These are phyloP conservation scores for Macropis europaea DNA, from an alignment of 2,888 invertebrate species.

Conservation along the genomic window DNA sequence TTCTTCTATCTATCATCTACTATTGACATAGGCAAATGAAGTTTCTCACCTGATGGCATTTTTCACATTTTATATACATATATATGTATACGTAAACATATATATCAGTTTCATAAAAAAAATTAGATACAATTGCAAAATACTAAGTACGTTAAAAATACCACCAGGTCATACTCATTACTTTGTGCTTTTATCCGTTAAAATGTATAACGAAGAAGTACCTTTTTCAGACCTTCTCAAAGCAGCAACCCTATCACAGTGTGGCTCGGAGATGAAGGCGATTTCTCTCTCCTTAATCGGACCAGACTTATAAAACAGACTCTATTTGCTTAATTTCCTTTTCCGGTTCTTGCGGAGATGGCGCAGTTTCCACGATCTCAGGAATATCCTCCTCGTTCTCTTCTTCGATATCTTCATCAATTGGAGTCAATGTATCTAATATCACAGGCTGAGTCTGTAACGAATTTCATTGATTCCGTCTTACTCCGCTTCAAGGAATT, in stretches of 20 bases:
- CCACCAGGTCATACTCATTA: conserved; percentile 61
- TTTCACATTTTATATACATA: conserved; percentile 35
- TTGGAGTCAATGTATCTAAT: conserved; percentile 88
- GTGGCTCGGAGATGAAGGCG: conserved; percentile 76
- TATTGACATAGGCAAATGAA: conserved; percentile 68
- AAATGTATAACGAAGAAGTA: conserved; percentile 64
- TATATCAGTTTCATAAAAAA: conserved; percentile 49
- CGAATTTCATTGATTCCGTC: neutral
- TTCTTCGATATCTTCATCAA: conserved; percentile 87
- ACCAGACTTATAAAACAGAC: conserved; percentile 84
- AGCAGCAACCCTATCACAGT: conserved; percentile 74
- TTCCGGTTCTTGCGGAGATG: conserved; percentile 80
- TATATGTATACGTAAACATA: conserved; percentile 1
- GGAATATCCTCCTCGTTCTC: conserved; percentile 88
- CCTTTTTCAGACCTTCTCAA: conserved; percentile 59
- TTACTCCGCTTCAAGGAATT: neutral
- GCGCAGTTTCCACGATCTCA: conserved; percentile 89
- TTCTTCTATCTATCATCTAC: conserved; percentile 59
- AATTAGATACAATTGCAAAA: conserved; percentile 56
- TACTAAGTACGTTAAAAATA: conserved; percentile 63
- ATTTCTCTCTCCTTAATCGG: conserved; percentile 51
- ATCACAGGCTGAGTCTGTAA: conserved; percentile 84
- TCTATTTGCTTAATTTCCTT: conserved; percentile 86
- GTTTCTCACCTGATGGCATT: conserved; percentile 63
- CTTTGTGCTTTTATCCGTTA: conserved; percentile 71